phyloP scores from a whole-genome alignment of 2,888 invertebrate species.

The Furcula furcula region DNA sequence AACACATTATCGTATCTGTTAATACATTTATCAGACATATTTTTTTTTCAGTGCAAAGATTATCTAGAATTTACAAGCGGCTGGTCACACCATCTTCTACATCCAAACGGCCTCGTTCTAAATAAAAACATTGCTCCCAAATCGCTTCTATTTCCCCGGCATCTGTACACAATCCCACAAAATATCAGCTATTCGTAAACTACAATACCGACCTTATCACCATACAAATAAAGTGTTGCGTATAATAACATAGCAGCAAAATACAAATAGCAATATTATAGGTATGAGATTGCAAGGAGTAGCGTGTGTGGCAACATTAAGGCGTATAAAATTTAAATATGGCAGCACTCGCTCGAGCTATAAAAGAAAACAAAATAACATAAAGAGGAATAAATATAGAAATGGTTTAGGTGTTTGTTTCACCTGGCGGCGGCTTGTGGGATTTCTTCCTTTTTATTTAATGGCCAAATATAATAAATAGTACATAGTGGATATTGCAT shows the following conservation, averaged over 20 bases:
- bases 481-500: neutral
- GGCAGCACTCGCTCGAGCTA: slow-evolving; percentile 67
- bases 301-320: slow-evolving; percentile 78
- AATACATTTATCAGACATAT: too few relatives aligned
- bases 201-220: slow-evolving; percentile 30
- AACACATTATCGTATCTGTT: too few relatives aligned
- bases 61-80: too few relatives aligned
- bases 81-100: slow-evolving; percentile 38
- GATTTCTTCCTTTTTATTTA: slow-evolving; percentile 4
- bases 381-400: slow-evolving; percentile 56
- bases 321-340: slow-evolving; percentile 81
- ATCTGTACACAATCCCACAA: slow-evolving; percentile 52
- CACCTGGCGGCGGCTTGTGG: slow-evolving; percentile 19
- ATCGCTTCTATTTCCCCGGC: slow-evolving; percentile 69
- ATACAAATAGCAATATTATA: slow-evolving; percentile 46
- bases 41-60: too few relatives aligned
- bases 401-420: slow-evolving; percentile 36
- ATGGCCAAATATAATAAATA: neutral
- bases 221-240: slow-evolving; percentile 19
- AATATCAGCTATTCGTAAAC: slow-evolving; percentile 8
- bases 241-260: slow-evolving; percentile 1
- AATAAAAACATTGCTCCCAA: slow-evolving; percentile 79
- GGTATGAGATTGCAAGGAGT: slow-evolving; percentile 74
- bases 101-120: slow-evolving; percentile 69
- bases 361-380: slow-evolving; percentile 70